These are phyloP conservation scores for Molossus alvarezi DNA, from an alignment of 2,797 vertebrate genomes.

Conservation along the genomic window DNA sequence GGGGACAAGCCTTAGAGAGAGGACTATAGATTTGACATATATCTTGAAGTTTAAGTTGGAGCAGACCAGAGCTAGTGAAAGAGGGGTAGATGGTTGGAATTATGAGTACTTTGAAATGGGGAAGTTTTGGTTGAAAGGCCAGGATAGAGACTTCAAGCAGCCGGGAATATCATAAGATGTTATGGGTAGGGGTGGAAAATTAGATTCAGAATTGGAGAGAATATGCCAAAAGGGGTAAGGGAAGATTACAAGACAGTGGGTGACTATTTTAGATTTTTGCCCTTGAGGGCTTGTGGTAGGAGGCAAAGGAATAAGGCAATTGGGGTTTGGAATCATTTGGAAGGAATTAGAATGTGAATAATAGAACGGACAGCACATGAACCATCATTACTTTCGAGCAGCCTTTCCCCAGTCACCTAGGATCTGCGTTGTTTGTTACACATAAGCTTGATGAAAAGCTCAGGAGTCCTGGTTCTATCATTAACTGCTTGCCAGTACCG, in stretches of 20 bases:
- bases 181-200: neutral
- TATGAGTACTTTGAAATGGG: neutral
- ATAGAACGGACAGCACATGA: neutral
- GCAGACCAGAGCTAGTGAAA: neutral
- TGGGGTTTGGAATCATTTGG: neutral
- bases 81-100: neutral
- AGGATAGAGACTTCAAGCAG: neutral
- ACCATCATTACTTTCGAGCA: neutral
- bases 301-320: conserved; percentile 28
- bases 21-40: neutral
- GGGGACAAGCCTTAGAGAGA: neutral
- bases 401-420: neutral
- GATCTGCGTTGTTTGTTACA: neutral
- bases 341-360: conserved; percentile 35
- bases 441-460: neutral
- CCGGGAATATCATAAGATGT: neutral
- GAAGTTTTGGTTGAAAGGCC: neutral
- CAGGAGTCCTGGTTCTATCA: neutral
- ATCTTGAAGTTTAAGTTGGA: conserved; percentile 28
- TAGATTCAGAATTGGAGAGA: conserved; percentile 5
- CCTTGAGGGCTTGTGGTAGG: conserved; percentile 28
- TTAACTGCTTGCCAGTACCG: neutral
- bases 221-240: neutral
- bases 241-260: conserved; percentile 20
- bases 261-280: conserved; percentile 49